Evolutionary conservation across 1,140 invertebrate species (phyloP).

Genomic region (Mizuhopecten yessoensis): DNA sequence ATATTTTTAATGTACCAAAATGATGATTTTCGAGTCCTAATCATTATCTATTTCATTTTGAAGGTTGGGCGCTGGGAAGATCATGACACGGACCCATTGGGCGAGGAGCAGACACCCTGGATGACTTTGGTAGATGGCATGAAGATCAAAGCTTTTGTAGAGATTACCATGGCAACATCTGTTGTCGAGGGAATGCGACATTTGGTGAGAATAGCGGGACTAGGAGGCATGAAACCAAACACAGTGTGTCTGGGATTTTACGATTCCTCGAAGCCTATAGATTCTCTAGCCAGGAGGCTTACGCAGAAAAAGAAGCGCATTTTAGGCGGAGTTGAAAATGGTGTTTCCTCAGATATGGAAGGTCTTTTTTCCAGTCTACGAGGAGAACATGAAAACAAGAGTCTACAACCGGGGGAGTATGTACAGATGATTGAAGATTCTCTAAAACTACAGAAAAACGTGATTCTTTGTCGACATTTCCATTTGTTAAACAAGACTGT

Average conservation of each 20-base stretch:
- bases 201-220: constrained; percentile 94
- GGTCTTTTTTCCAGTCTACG: constrained; percentile 76
- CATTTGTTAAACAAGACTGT: constrained; percentile 88
- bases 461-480: constrained; percentile 97
- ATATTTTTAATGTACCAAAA: too few species aligned
- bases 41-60: not conserved
- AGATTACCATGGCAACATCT: constrained; percentile 93
- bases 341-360: constrained; percentile 61
- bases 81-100: constrained; percentile 70
- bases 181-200: constrained; percentile 96
- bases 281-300: constrained; percentile 69
- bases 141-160: constrained; percentile 98
- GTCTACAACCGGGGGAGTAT: constrained; percentile 88
- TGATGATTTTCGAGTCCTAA: too few species aligned
- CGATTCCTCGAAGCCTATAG: constrained; percentile 78
- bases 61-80: constrained; percentile 81
- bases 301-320: constrained; percentile 49
- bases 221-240: constrained; percentile 99
- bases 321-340: constrained; percentile 58
- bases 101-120: constrained; percentile 92
- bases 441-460: constrained; percentile 96
- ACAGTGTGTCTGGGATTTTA: constrained; percentile 95
- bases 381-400: constrained; percentile 72
- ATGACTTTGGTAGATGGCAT: constrained; percentile 93
- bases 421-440: constrained; percentile 93